Percentiles rank a stretch among this genome's conserved stretches.
Conservation (phyloP, 2,113 vertebrate species). For the Meriones unguiculatus region DNA sequence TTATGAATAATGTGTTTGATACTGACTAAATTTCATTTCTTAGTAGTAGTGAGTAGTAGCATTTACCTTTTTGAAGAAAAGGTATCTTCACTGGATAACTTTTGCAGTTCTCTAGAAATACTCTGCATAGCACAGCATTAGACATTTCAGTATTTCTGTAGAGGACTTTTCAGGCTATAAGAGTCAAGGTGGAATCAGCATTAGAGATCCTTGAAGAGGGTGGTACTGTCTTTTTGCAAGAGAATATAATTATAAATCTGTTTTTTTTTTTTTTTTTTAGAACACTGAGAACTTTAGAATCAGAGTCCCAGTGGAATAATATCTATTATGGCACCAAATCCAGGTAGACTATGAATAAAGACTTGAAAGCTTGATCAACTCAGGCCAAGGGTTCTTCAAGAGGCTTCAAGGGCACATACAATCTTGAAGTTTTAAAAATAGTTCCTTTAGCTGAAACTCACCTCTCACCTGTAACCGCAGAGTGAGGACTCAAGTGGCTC, state of each 20-base stretch:
- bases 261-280: constrained; percentile 26
- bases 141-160: neutral
- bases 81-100: neutral
- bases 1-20: neutral
- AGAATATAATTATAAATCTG: neutral
- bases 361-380: neutral
- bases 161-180: constrained; percentile 37
- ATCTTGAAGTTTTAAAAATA: constrained; percentile 43
- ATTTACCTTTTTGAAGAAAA: neutral
- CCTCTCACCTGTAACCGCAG: neutral
- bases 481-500: neutral
- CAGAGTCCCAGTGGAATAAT: neutral
- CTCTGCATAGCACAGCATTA: neutral
- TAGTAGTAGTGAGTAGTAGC: neutral
- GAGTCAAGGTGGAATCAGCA: neutral
- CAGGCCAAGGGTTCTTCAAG: constrained; percentile 31
- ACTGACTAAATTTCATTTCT: constrained; percentile 38
- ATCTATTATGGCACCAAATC: neutral
- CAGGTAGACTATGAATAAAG: neutral
- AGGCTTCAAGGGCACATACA: constrained; percentile 18
- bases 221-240: constrained; percentile 13
- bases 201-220: neutral
- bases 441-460: neutral
- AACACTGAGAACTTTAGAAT: neutral
- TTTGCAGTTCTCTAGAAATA: constrained; percentile 48